phyloP scores from a whole-genome alignment of 2,888 invertebrate genomes.

The Agrotis segetum region DNA sequence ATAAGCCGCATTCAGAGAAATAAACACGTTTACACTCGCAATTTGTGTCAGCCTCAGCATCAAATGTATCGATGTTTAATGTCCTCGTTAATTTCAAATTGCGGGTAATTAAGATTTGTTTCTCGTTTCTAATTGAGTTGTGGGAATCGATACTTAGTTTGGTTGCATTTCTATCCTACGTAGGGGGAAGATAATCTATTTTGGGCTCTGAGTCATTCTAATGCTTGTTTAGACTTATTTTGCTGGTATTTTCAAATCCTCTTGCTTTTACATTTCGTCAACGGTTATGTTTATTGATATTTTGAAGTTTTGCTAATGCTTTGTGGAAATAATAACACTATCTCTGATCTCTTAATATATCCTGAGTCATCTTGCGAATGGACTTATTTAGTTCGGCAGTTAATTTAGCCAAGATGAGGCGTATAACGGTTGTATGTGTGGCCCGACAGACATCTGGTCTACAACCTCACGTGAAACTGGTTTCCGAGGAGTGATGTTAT shows the following conservation, averaged over 20 bases:
- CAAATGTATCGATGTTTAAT: conserved; percentile 50
- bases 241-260: neutral
- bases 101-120: conserved; percentile 52
- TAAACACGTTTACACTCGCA: conserved; percentile 49
- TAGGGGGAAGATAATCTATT: conserved; percentile 1
- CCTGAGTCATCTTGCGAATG: neutral
- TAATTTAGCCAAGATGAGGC: conserved; percentile 16
- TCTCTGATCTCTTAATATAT: neutral
- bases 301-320: neutral
- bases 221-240: neutral
- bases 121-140: conserved; percentile 30
- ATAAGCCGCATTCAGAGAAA: conserved; percentile 45
- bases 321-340: neutral
- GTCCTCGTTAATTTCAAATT: conserved; percentile 43
- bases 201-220: conserved; percentile 3
- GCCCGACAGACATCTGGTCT: conserved; percentile 46
- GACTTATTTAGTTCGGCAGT: conserved; percentile 22
- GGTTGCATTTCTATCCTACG: conserved; percentile 15
- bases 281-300: neutral
- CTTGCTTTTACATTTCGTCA: neutral
- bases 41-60: conserved; percentile 47
- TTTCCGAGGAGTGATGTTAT: conserved; percentile 43
- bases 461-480: conserved; percentile 39
- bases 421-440: conserved; percentile 50
- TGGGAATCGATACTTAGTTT: conserved; percentile 6